Evolutionary conservation across 2,888 invertebrate genomes (phyloP), one percentile per base, ranked within the genome.

Genomic region (Koerneria pararmatus): DNA sequence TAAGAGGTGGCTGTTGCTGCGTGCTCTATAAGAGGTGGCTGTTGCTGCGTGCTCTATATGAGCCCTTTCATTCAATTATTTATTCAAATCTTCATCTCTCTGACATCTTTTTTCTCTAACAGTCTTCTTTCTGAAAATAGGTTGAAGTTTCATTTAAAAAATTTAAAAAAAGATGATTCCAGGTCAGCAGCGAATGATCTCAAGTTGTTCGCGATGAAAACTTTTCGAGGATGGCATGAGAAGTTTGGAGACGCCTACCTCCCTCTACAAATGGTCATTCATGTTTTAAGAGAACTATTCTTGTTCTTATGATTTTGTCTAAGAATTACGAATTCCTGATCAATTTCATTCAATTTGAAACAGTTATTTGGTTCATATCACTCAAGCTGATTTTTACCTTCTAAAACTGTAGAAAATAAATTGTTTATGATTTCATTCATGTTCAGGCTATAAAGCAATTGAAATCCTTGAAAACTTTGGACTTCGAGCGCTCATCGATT

Each of bases 221-320:
- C 70, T 24, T 66, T 79, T 24, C 74, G 74, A 48, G 53, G 61
- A 8, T 79, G 79, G 79, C 63, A 75, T 27, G 71, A 78, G 5
- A 74, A 73, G 67, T 79, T 71, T 56, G 68, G 65, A 1, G 61
- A 66, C 6, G 70, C 66, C 8, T 76, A 78, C 51, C 68, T 66
- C 15, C 70, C 74, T 53, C 70, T 78, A 37, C 64, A 74, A 58
- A 66, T 66, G 19, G 70, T 76, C n/a, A 24, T 8, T 22, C 8
- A 11, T 35, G 8, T 11, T 48, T 46, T 22, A 11, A 48, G 27
- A 4, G 3, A n/a, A 34, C 15, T 51, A 41, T 15, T 15, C n/a
- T 41, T 41, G 11, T 15, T 15, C 46, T 15, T 41, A 11, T 41
- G n/a, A n/a, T n/a, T n/a, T n/a, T n/a, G n/a, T n/a, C n/a, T n/a